Base-by-base conservation (phyloP, 2,888 invertebrate species). In the Heliconius charithonia region DNA sequence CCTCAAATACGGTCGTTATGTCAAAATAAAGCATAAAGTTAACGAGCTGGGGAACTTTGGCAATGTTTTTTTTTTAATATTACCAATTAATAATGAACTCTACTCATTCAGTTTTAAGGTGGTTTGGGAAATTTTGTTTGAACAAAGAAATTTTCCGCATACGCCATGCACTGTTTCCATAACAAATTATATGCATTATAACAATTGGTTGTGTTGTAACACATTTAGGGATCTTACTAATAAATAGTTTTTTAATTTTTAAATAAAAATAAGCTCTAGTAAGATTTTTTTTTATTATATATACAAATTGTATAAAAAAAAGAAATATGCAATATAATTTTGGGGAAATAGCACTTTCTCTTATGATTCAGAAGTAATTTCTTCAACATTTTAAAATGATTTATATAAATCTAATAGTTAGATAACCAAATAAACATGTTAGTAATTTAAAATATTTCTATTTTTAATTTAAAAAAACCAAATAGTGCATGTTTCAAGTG, bases 121-220 rank as follows among this genome's bases (percentile, higher is more conserved):
- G 25, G 72, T 75, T 83, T 86, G 87, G 19, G 12, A 63, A 80
- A 80, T 83, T 81, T 27, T 75, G 3, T 59, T 69, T 25, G 22
- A 69, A 41, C 29, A 74, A 81, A 75, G 83, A 84, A 85, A 87
- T 86, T 85, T 86, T 86, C 86, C 85, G 84, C 86, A 83, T 83
- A 79, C 78, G 86, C 78, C 86, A 89, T 87, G 93, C 92, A 88
- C 93, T 94, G 93, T 90, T 93, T 93, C 88, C 84, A 85, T 77
- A 79, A 79, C 81, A 94, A 91, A 94, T 93, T 91, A 91, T 90
- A 88, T 87, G 85, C 90, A 89, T 92, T 90, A 89, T 84, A 83
- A 85, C 85, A 85, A 86, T 86, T 86, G 86, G 87, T 86, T 84
- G 82, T 85, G 83, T 86, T 81, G 83, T 83, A 81, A 80, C 79